Conservation (phyloP, 2,888 invertebrate genomes). For the Hypena proboscidalis region DNA sequence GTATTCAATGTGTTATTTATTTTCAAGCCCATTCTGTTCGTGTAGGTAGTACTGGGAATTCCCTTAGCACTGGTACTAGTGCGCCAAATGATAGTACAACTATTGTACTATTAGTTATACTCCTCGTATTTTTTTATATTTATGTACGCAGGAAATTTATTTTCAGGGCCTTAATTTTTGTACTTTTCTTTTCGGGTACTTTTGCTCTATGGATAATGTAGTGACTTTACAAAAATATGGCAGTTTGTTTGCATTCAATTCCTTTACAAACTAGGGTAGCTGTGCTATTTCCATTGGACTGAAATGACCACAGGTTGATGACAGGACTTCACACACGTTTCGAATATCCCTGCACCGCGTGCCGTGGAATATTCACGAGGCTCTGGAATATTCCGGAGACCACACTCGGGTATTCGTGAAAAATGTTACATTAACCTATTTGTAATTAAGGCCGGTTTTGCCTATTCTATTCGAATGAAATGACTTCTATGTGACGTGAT, state of each 20-base stretch:
- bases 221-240: slow-evolving; percentile 74
- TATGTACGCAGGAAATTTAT: slow-evolving; percentile 21
- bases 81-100: slow-evolving; percentile 17
- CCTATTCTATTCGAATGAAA: slow-evolving; percentile 77
- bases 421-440: slow-evolving; percentile 59
- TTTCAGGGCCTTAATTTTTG: slow-evolving; percentile 51
- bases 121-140: slow-evolving; percentile 24
- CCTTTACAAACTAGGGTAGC: slow-evolving; percentile 58
- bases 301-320: slow-evolving; percentile 25
- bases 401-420: slow-evolving; percentile 49
- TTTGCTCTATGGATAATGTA: slow-evolving; percentile 48
- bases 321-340: slow-evolving; percentile 27
- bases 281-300: slow-evolving; percentile 37
- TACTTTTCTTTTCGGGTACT: slow-evolving; percentile 54
- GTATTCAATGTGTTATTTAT: slow-evolving; percentile 26
- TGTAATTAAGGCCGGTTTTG: slow-evolving; percentile 79
- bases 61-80: slow-evolving; percentile 14
- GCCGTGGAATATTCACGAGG: slow-evolving; percentile 28
- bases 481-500: slow-evolving; percentile 59
- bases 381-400: slow-evolving; percentile 37
- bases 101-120: slow-evolving; percentile 13
- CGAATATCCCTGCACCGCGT: slow-evolving; percentile 30
- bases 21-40: slow-evolving; percentile 17
- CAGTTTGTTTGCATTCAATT: slow-evolving; percentile 82
- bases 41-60: slow-evolving; percentile 1